phyloP scores from a whole-genome alignment of 2,888 invertebrate species.

The Elgonia sp. region DNA sequence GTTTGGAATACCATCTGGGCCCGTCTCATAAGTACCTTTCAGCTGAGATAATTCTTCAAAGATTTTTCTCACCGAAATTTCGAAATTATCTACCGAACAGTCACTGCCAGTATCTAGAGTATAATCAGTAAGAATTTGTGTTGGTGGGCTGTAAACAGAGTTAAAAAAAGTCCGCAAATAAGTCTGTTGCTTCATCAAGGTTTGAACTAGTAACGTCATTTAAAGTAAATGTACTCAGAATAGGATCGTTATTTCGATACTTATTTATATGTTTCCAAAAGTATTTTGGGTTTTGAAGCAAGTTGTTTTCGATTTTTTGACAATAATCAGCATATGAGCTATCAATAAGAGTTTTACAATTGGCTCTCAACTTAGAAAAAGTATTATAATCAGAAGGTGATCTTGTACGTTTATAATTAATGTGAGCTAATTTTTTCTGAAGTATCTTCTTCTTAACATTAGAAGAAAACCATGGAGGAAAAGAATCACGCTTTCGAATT shows the following conservation, averaged over 20 bases:
- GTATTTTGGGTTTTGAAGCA: not conserved
- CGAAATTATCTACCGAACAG: no score
- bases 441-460: not conserved
- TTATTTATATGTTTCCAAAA: conserved; percentile 27
- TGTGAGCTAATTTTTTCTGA: conserved; percentile 17
- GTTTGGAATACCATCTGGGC: conserved; percentile 55
- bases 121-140: no score
- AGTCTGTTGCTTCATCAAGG: no score
- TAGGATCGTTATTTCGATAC: not conserved
- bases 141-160: no score
- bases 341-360: not conserved
- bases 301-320: not conserved
- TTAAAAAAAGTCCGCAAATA: no score
- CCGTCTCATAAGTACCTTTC: conserved; percentile 1
- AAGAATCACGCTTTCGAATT: no score
- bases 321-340: not conserved
- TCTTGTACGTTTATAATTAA: no score
- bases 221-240: not conserved
- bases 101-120: no score
- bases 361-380: not conserved
- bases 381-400: not conserved
- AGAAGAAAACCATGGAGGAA: conserved; percentile 1
- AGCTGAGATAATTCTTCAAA: conserved; percentile 17
- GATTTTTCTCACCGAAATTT: not conserved
- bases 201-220: no score